A percentile compares a stretch with the other conserved stretches of the same genome.
Conservation (phyloP, 2,797 vertebrate species). For the Moxostoma hubbsi region DNA sequence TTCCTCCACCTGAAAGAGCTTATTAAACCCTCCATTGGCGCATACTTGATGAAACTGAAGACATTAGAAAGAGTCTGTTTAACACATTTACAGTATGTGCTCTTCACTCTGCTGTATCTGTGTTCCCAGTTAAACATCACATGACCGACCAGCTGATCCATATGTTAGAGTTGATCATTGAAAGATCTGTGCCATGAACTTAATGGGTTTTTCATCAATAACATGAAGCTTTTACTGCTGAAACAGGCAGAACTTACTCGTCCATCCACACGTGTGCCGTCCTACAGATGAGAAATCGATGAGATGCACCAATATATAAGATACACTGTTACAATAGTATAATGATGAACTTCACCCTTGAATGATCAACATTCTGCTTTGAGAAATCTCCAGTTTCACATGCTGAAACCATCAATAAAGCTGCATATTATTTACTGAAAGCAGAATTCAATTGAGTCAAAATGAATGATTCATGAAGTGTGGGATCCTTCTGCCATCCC, state of each 20-base stretch:
- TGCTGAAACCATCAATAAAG: neutral
- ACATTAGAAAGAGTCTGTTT: slow-evolving; percentile 24
- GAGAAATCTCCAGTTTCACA: neutral
- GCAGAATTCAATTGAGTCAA: neutral
- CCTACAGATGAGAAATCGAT: neutral
- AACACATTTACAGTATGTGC: slow-evolving; percentile 12
- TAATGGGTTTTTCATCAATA: slow-evolving; percentile 78
- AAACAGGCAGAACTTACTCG: neutral
- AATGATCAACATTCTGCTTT: neutral
- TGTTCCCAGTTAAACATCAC: slow-evolving; percentile 34
- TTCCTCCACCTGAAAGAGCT: too few species aligned
- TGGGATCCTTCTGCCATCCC: neutral
- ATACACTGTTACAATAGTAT: neutral
- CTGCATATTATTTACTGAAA: neutral
- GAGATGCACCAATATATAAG: too few species aligned
- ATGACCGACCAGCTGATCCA: slow-evolving; percentile 53
- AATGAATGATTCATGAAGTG: slow-evolving; percentile 6
- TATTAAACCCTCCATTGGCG: too few species aligned
- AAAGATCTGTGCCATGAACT: slow-evolving; percentile 57
- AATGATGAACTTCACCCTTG: neutral
- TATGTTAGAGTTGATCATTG: too few species aligned
- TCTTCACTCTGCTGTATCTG: too few species aligned
- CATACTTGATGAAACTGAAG: too few species aligned
- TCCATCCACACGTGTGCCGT: neutral
- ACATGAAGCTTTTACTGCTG: slow-evolving; percentile 16